A percentile compares a stretch with the other conserved stretches of the same genome.
Evolutionary conservation across 2,797 vertebrate genomes (phyloP).

Genomic region (Siniperca obscura): DNA sequence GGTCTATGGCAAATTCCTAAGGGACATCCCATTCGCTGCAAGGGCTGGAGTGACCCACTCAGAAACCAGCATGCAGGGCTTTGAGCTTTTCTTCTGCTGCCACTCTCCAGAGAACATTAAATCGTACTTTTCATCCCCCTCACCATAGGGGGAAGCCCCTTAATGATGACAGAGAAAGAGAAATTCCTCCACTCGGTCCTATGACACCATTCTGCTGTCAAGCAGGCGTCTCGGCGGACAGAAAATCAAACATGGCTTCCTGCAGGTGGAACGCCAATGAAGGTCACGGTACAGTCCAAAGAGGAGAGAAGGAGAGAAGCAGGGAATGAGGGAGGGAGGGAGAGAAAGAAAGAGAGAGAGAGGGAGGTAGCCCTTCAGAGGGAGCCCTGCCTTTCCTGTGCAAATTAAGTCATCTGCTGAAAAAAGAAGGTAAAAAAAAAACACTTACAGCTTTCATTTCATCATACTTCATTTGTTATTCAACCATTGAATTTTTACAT

Average conservation of each 20-base stretch:
- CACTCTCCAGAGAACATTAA: constrained; percentile 94
- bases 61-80: constrained; percentile 88
- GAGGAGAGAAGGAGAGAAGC: constrained; percentile 64
- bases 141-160: constrained; percentile 89
- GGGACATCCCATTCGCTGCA: constrained; percentile 93
- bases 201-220: constrained; percentile 90
- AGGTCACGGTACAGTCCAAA: constrained; percentile 87
- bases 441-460: constrained; percentile 72
- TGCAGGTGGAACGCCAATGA: constrained; percentile 90
- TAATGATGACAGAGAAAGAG: constrained; percentile 93
- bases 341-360: constrained; percentile 48
- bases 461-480: constrained; percentile 56
- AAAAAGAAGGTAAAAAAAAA: constrained; percentile 65
- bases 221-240: constrained; percentile 85
- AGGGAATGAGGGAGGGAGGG: constrained; percentile 45
- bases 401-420: constrained; percentile 90
- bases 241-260: constrained; percentile 93
- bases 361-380: constrained; percentile 77
- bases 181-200: constrained; percentile 91
- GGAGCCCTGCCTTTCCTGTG: constrained; percentile 82
- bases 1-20: constrained; percentile 92
- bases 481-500: constrained; percentile 32
- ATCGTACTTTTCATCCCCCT: constrained; percentile 92
- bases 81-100: constrained; percentile 89
- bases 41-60: constrained; percentile 90